Evolutionary conservation across 2,113 vertebrate species (phyloP).

Genomic region (Isurus oxyrinchus): DNA sequence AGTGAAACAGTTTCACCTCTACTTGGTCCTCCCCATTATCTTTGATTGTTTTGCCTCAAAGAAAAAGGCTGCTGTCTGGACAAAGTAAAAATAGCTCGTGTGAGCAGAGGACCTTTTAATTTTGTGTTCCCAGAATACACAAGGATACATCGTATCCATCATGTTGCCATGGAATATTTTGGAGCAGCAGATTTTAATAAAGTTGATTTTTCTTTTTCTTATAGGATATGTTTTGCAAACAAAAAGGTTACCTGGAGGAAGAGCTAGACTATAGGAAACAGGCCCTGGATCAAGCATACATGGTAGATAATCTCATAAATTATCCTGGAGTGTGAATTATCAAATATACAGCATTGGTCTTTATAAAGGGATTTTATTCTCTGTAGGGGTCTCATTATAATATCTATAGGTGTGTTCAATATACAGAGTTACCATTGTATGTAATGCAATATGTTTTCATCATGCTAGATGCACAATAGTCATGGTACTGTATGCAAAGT

Average conservation of each 20-base stretch:
- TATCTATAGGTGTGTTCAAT: background rate
- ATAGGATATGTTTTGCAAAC: conserved; percentile 97
- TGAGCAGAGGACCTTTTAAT: background rate
- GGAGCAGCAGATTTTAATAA: background rate
- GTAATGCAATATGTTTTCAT: background rate
- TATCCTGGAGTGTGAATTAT: background rate
- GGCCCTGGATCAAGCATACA: conserved; percentile 92
- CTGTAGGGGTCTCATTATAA: background rate
- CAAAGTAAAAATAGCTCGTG: background rate
- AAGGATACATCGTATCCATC: background rate
- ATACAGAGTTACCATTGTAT: background rate
- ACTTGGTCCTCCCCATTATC: background rate
- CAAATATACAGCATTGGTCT: background rate
- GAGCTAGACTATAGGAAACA: conserved; percentile 96
- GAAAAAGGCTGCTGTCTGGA: background rate
- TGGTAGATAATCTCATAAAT: conserved; percentile 61
- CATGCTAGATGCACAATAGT: background rate
- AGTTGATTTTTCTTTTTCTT: conserved; percentile 37
- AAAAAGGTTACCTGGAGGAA: conserved; percentile 97
- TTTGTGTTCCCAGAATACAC: background rate
- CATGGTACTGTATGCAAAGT: background rate
- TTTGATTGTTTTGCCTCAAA: background rate
- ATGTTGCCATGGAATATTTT: background rate
- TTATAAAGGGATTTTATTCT: background rate
- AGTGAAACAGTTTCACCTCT: background rate